These are phyloP conservation scores for Philereme vetulata DNA, from an alignment of 2,888 invertebrate genomes.

Conservation along the genomic window DNA sequence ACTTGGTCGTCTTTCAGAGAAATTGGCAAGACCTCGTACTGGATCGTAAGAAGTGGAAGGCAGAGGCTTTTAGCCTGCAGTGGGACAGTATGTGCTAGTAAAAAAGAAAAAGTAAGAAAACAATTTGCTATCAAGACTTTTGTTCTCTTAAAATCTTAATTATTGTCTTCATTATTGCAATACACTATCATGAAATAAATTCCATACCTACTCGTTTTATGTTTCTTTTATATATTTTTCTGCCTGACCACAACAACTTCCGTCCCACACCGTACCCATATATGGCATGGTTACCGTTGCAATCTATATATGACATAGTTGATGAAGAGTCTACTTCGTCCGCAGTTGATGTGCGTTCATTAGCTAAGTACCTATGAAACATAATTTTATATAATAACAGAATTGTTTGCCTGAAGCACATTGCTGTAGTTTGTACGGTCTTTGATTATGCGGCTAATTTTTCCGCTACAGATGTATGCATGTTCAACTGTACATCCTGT, in stretches of 20 bases:
- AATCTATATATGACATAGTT: constrained; percentile 60
- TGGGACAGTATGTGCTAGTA: no score
- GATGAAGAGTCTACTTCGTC: constrained; percentile 40
- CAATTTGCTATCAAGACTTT: no score
- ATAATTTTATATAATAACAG: constrained; percentile 11
- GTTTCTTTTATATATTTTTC: no score
- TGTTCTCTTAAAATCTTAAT: no score
- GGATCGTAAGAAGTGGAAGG: no score
- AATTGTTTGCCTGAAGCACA: constrained; percentile 5
- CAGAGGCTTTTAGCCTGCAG: no score
- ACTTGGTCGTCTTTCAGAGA: no score
- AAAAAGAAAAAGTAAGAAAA: no score
- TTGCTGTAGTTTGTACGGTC: constrained; percentile 17
- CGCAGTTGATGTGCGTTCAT: constrained; percentile 21
- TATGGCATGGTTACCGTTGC: constrained; percentile 67
- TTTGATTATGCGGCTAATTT: constrained; percentile 1
- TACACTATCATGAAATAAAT: no score
- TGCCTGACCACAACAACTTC: neutral
- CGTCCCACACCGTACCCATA: constrained; percentile 38
- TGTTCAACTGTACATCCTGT: constrained; percentile 2
- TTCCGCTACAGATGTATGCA: constrained; percentile 4
- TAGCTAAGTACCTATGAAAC: constrained; percentile 22
- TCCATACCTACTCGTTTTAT: no score
- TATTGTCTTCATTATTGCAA: no score
- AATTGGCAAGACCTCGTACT: no score